Percentiles rank a stretch among this genome's conserved stretches.
Conservation (phyloP, 2,113 vertebrate genomes). For the Gopherus flavomarginatus region DNA sequence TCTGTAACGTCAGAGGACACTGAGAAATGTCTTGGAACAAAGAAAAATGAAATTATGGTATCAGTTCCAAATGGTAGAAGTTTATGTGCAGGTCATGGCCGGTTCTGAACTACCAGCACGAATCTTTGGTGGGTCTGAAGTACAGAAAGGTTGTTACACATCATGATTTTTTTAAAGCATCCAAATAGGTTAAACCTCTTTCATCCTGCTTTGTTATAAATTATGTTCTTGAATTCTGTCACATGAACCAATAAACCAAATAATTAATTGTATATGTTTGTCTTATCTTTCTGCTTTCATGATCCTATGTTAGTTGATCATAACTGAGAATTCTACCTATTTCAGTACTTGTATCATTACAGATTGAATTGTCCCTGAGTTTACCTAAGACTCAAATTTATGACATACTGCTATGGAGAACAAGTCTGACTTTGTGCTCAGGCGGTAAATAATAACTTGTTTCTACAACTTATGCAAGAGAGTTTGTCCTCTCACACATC, state of each 20-base stretch:
- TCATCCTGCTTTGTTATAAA: not conserved
- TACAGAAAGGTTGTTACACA: not conserved
- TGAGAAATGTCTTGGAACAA: not conserved
- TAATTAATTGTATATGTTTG: not conserved
- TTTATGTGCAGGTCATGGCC: not conserved
- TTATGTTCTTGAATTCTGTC: not conserved
- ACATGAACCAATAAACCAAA: not conserved
- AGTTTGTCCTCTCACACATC: accelerated
- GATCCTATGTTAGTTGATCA: not conserved
- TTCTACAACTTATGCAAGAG: not conserved
- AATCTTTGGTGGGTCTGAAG: not conserved
- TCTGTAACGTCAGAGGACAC: not conserved
- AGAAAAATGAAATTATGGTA: not conserved
- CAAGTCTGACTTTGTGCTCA: not conserved
- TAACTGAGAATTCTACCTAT: not conserved
- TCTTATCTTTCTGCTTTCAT: not conserved
- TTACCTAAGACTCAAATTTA: not conserved
- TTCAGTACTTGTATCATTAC: not conserved
- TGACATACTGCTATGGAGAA: not conserved
- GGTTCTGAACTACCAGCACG: not conserved
- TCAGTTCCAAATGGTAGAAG: accelerated
- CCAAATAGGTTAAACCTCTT: not conserved
- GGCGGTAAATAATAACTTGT: not conserved
- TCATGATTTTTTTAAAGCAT: not conserved
- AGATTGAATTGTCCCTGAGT: not conserved